Conservation (phyloP, 2,888 invertebrate genomes). For the Nymphalis urticae region DNA sequence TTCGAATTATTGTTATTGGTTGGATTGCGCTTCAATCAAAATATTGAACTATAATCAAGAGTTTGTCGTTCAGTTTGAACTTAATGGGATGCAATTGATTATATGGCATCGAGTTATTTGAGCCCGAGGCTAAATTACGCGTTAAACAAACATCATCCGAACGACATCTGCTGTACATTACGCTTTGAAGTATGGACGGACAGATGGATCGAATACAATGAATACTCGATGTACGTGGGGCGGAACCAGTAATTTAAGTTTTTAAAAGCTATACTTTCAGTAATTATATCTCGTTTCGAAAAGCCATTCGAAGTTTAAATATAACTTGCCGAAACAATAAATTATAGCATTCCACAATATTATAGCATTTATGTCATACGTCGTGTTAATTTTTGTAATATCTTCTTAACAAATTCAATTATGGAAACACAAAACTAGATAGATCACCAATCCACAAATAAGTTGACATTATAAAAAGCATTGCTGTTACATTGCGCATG, state of each 20-base stretch:
- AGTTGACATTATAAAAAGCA: too few species aligned
- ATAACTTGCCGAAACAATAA: too few species aligned
- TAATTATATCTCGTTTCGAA: not conserved
- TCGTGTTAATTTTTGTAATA: too few species aligned
- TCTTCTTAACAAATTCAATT: too few species aligned
- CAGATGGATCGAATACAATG: constrained; percentile 61
- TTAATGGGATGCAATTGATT: constrained; percentile 45
- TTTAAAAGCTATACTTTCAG: constrained; percentile 7
- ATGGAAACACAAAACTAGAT: too few species aligned
- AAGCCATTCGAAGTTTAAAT: not conserved
- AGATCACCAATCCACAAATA: too few species aligned
- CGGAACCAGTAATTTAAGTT: constrained; percentile 33
- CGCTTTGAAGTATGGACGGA: constrained; percentile 43
- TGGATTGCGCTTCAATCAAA: not conserved
- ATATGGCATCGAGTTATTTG: constrained; percentile 42
- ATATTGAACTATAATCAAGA: constrained; percentile 5
- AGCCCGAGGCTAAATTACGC: constrained; percentile 43
- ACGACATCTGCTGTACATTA: constrained; percentile 51
- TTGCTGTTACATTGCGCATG: too few species aligned
- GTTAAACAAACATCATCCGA: constrained; percentile 42
- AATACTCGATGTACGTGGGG: constrained; percentile 34
- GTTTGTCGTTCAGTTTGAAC: constrained; percentile 27
- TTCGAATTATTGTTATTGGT: too few species aligned
- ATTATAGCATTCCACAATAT: too few species aligned
- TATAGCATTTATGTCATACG: too few species aligned